A percentile compares a stretch with the other conserved stretches of the same genome.
phyloP scores from a whole-genome alignment of 1,140 invertebrate species.

The Dicyema japonicum region DNA sequence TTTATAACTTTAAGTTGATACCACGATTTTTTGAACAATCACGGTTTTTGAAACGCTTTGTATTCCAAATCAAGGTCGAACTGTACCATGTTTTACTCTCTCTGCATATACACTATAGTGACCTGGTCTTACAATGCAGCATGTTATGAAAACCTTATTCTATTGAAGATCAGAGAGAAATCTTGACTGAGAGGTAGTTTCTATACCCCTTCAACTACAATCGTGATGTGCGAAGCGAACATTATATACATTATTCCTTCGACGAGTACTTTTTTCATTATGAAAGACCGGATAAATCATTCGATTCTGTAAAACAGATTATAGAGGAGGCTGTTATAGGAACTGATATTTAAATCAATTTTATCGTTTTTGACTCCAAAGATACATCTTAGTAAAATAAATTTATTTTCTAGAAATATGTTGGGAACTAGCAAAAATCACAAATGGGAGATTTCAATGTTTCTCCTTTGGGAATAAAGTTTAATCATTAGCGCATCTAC shows the following conservation, averaged over 20 bases:
- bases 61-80: too few relatives aligned
- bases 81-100: too few relatives aligned
- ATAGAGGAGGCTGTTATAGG: constrained; percentile 14
- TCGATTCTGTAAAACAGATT: constrained; percentile 15
- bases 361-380: constrained; percentile 16
- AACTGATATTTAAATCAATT: constrained; percentile 10
- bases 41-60: too few relatives aligned
- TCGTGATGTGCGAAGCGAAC: too few relatives aligned
- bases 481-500: constrained; percentile 10
- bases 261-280: background rate
- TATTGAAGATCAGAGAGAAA: too few relatives aligned
- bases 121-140: too few relatives aligned
- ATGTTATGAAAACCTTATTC: too few relatives aligned
- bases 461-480: constrained; percentile 16
- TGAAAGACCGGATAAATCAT: constrained; percentile 14
- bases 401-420: constrained; percentile 10
- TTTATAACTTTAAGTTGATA: too few relatives aligned
- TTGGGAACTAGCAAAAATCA: constrained; percentile 13
- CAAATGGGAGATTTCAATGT: constrained; percentile 15
- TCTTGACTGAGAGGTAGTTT: too few relatives aligned
- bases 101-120: too few relatives aligned
- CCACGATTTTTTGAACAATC: too few relatives aligned
- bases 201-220: too few relatives aligned
- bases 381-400: background rate
- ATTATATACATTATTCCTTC: constrained; percentile 10